A percentile compares a stretch with the other conserved stretches of the same genome.
phyloP scores from a whole-genome alignment of 2,113 vertebrate genomes.

The Athene noctua region DNA sequence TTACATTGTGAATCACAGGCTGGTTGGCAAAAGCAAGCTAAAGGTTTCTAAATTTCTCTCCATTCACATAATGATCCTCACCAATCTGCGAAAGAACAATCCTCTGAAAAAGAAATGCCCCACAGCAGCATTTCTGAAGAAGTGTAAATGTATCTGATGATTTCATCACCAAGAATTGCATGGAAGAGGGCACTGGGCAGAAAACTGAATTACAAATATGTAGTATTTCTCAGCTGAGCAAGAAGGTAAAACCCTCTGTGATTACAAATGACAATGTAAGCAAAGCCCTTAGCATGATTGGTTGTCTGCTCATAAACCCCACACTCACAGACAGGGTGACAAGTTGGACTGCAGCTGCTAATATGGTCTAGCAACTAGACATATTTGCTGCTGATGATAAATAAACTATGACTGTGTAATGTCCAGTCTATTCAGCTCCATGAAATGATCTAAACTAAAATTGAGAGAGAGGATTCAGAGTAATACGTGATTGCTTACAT shows the following conservation, averaged over 20 bases:
- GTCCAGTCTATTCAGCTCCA: background rate
- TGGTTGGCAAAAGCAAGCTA: background rate
- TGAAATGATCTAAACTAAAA: background rate
- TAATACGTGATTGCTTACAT: background rate
- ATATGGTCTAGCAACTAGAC: background rate
- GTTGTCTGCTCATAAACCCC: background rate
- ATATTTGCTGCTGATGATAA: background rate
- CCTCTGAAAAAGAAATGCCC: background rate
- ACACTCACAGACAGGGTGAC: background rate
- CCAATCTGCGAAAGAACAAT: background rate
- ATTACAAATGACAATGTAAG: background rate
- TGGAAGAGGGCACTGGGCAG: background rate
- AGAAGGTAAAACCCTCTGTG: background rate
- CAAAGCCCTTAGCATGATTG: background rate
- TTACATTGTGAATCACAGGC: background rate
- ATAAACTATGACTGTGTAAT: background rate
- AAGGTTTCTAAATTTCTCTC: background rate
- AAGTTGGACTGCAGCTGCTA: background rate
- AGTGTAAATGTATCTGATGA: fast-evolving
- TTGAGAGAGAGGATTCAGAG: background rate
- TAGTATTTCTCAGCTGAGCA: background rate
- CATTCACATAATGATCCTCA: background rate
- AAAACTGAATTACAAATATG: background rate
- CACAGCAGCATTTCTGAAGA: background rate
- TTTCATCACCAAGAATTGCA: background rate